A percentile compares a stretch with the other conserved stretches of the same genome.
These are phyloP conservation scores for Drosophila borborema DNA, from an alignment of 2,888 invertebrate species.

Conservation along the genomic window DNA sequence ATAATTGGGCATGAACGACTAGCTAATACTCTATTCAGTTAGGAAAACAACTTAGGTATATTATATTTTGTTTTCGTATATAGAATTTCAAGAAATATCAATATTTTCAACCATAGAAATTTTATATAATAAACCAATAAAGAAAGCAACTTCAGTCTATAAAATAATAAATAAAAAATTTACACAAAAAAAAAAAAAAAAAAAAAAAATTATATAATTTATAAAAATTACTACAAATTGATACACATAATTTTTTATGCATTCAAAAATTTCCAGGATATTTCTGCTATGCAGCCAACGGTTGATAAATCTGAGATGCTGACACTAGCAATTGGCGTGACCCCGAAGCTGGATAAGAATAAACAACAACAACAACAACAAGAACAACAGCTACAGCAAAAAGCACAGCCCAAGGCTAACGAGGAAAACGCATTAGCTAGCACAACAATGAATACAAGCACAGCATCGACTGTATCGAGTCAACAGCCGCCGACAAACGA, in stretches of 20 bases:
- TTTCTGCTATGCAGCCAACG: constrained; percentile 15
- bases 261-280: constrained; percentile 39
- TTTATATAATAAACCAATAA: too few species aligned
- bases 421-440: constrained; percentile 21
- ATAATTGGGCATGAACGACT: neutral
- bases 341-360: constrained; percentile 13
- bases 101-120: neutral
- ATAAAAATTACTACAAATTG: too few species aligned
- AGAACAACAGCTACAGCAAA: neutral
- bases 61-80: too few species aligned
- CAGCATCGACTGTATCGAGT: constrained; percentile 19
- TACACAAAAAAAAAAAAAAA: too few species aligned
- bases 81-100: neutral
- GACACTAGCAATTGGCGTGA: constrained; percentile 31
- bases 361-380: constrained; percentile 3
- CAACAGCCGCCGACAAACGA: constrained; percentile 26
- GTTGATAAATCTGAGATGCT: constrained; percentile 23
- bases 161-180: too few species aligned
- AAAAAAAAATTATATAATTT: too few species aligned
- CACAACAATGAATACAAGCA: constrained; percentile 16
- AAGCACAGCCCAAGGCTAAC: constrained; percentile 29
- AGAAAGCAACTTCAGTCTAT: too few species aligned
- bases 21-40: neutral
- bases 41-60: too few species aligned
- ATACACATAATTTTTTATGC: too few species aligned